Evolutionary conservation across 2,888 invertebrate genomes (phyloP).

Genomic region (Anthoptus insignis): DNA sequence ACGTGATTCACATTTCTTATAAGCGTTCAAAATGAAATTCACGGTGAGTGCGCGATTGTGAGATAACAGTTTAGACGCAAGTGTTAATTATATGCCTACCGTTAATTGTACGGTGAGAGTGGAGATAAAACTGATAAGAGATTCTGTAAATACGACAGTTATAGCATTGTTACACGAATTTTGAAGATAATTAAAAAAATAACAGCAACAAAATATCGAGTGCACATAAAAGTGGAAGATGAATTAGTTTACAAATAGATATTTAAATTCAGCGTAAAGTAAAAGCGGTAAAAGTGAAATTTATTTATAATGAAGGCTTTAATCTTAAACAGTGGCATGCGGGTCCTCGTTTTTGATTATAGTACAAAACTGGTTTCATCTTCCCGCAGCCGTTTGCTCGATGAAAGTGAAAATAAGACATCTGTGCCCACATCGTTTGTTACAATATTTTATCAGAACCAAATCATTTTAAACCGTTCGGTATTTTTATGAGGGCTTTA

Average conservation of each 20-base stretch:
- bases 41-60: conserved; percentile 80
- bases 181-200: conserved; percentile 11
- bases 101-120: background rate
- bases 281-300: conserved; percentile 84
- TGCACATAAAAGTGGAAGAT: conserved; percentile 21
- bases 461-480: background rate
- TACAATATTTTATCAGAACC: background rate
- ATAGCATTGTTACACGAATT: background rate
- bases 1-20: conserved; percentile 69
- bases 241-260: conserved; percentile 20
- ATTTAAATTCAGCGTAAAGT: conserved; percentile 63
- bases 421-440: background rate
- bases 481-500: conserved; percentile 2
- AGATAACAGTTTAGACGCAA: conserved; percentile 32
- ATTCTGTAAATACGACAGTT: background rate
- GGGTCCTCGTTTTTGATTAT: conserved; percentile 63
- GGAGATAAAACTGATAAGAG: background rate
- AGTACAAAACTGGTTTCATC: conserved; percentile 54
- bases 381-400: conserved; percentile 55
- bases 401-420: conserved; percentile 53
- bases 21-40: conserved; percentile 83
- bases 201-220: conserved; percentile 17
- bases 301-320: conserved; percentile 74
- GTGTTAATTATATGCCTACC: conserved; percentile 16
- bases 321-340: conserved; percentile 75